These are phyloP conservation scores for Chamaetylas fuelleborni DNA, from an alignment of 2,113 vertebrate genomes.

Conservation along the genomic window DNA sequence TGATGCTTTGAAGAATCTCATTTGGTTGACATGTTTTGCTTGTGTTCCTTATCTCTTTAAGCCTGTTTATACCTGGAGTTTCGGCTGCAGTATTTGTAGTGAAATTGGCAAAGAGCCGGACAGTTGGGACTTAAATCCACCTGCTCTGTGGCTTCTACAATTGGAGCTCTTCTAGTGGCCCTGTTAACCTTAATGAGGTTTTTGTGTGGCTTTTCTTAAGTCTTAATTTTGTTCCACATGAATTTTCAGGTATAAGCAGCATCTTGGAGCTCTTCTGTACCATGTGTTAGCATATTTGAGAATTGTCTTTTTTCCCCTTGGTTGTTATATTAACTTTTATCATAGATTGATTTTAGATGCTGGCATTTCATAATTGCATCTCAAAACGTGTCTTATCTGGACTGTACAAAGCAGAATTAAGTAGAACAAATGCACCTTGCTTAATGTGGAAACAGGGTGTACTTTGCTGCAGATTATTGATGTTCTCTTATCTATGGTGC, in stretches of 20 bases:
- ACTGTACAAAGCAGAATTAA: not conserved
- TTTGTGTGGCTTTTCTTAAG: not conserved
- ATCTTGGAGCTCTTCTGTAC: rapidly evolving
- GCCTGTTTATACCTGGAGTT: not conserved
- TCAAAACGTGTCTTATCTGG: not conserved
- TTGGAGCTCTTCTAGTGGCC: not conserved
- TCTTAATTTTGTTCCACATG: not conserved
- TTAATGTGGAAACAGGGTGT: not conserved
- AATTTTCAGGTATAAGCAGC: not conserved
- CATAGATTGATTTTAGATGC: not conserved
- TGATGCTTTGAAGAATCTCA: not conserved
- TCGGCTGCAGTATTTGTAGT: rapidly evolving
- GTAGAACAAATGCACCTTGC: not conserved
- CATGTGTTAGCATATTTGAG: not conserved
- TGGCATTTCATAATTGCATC: not conserved
- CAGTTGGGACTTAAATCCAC: not conserved
- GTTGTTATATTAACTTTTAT: not conserved
- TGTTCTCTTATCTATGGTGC: not conserved
- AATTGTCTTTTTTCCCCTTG: not conserved
- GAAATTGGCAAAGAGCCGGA: not conserved
- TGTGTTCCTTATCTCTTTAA: not conserved
- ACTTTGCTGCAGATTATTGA: not conserved
- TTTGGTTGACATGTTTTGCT: rapidly evolving
- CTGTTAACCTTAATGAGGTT: not conserved
- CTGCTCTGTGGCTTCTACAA: not conserved